Evolutionary conservation across 2,888 invertebrate species (phyloP).

Genomic region (Allacma fusca): DNA sequence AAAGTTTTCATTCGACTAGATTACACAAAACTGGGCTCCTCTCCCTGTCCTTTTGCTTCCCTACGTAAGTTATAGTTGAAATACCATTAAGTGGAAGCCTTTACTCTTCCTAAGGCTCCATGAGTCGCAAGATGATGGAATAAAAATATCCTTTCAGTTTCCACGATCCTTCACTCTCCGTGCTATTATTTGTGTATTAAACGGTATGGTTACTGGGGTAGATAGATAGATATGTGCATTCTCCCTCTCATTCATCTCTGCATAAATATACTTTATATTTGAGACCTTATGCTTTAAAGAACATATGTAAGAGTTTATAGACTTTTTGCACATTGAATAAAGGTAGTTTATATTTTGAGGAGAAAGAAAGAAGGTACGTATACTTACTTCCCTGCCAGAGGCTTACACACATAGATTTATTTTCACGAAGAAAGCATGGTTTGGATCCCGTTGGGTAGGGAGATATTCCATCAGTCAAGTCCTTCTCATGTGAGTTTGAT

Average conservation of each 20-base stretch:
- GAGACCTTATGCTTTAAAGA: too few species aligned
- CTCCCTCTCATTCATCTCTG: too few species aligned
- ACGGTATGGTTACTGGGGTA: neutral
- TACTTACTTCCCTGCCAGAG: too few species aligned
- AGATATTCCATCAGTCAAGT: slow-evolving; percentile 19
- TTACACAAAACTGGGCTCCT: neutral
- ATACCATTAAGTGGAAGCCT: slow-evolving; percentile 11
- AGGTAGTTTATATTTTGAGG: too few species aligned
- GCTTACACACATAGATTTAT: neutral
- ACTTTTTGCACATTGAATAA: too few species aligned
- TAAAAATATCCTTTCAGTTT: slow-evolving; percentile 13
- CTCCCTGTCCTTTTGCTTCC: neutral
- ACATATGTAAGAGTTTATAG: too few species aligned
- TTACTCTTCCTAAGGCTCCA: slow-evolving; percentile 11
- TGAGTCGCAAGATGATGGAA: neutral
- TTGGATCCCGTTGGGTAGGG: neutral
- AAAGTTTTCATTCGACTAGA: slow-evolving; percentile 14
- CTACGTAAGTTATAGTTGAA: neutral
- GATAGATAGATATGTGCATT: too few species aligned
- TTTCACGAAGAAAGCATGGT: neutral
- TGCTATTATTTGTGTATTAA: neutral
- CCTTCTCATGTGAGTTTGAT: slow-evolving; percentile 35
- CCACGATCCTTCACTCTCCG: neutral
- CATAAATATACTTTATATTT: too few species aligned
- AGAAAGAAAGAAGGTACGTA: too few species aligned